Base-by-base conservation (phyloP, 1,140 invertebrate genomes). In the Calosoma granatense region DNA sequence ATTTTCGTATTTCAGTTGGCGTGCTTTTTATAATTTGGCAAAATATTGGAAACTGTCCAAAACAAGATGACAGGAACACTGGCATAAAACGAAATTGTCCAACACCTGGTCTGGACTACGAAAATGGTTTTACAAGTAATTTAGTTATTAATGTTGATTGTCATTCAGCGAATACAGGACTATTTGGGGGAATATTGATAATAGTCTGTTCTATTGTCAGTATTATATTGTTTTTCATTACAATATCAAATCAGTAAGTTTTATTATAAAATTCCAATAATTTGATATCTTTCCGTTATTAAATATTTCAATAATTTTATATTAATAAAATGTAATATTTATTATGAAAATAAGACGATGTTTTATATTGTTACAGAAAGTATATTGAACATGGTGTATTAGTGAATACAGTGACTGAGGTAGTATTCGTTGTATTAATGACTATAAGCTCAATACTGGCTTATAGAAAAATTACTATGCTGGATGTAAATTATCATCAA, bases 1-100 rank as follows among this genome's bases (percentile, higher is more conserved):
- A 15, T 54, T 22, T 9, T 39, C 51, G 21, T 56, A 26, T 66
- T 67, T 59, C 64, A 83, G 83, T 85, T 59, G 85, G 84, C 2
- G 76, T 87, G 22, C 80, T 85, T 66, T 86, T 81, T 66, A 81
- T 87, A 21, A 79, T 87, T 30, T 87, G 83, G 84, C 75, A 78
- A 59, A 84, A 86, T 64, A 84, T 88, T 59, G 84, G 84, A 22
- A 70, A 76, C 51, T 81, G 80, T 57, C 39, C 66, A 58, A 54
- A 61, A 70, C 57, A 59, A 17, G 58, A 62, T 20, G 57, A 63
- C 22, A 65, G 66, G 20, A 64, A 56, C 21, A 64, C 57, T 36
- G 68, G 71, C 26, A 60, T 56, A 20, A 65, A 66, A 30, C 69
- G 59, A 59, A 11, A 14, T 56, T 60, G 56, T 36, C 41, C 54